These are phyloP conservation scores for Stictocephala bisonia DNA, from an alignment of 2,888 invertebrate species.

Conservation along the genomic window DNA sequence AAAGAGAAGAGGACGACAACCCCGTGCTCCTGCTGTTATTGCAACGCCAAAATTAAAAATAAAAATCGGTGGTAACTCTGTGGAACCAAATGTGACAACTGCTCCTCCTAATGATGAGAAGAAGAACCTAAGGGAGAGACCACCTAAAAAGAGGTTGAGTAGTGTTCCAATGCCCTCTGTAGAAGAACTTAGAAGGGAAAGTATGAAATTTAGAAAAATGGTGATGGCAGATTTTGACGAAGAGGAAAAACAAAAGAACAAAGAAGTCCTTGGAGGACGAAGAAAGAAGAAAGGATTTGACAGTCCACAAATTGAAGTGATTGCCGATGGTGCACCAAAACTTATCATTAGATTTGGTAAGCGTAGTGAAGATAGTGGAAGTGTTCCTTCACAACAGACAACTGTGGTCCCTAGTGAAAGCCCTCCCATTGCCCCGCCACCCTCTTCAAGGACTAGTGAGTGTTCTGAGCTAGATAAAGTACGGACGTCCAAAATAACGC, in stretches of 20 bases:
- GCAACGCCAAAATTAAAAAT: constrained; percentile 77
- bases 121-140: constrained; percentile 67
- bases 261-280: constrained; percentile 61
- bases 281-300: constrained; percentile 64
- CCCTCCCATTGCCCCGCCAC: constrained; percentile 54
- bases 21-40: constrained; percentile 56
- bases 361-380: constrained; percentile 64
- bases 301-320: constrained; percentile 67
- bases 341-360: constrained; percentile 80
- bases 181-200: constrained; percentile 84
- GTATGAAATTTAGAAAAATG: constrained; percentile 86
- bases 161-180: constrained; percentile 73
- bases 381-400: constrained; percentile 62
- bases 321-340: constrained; percentile 74
- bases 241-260: constrained; percentile 64
- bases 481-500: constrained; percentile 77
- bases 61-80: constrained; percentile 70
- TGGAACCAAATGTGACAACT: constrained; percentile 50
- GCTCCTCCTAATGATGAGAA: constrained; percentile 64
- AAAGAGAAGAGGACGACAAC: constrained; percentile 62
- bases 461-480: constrained; percentile 69
- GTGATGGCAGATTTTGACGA: constrained; percentile 85
- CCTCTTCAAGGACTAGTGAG: constrained; percentile 59
- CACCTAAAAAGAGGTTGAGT: constrained; percentile 84
- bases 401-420: constrained; percentile 63